Evolutionary conservation across 2,888 invertebrate genomes (phyloP), one percentile per base, ranked within the genome.

Genomic region (Himalopsyche japonica): DNA sequence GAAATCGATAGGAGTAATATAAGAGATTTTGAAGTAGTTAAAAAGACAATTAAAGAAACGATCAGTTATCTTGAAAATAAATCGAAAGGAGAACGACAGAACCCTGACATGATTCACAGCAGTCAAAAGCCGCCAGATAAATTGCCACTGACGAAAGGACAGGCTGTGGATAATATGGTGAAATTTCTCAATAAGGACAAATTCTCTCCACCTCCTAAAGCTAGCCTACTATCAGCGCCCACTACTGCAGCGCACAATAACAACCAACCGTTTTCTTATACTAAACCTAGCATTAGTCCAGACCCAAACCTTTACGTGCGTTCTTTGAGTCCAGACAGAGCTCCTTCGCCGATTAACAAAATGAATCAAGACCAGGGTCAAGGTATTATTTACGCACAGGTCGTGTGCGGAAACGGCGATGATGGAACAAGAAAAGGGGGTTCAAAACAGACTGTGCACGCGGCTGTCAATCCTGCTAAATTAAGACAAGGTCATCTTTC

Each of bases 251-350:
- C 93, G 34, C 93, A 94, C 87, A 95, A 96, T 89, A 93, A 94
- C 87, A 96, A 95, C 89, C 94, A 96, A 89, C 97, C 96, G 43
- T 97, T 97, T 90, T 97, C 97, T 0, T 97, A 97, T 88, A 95
- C 95, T 4, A 92, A 93, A 88, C 94, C 94, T 8, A 93, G 93
- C 88, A 92, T 92, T 3, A 92, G 91, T 88, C 92, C 92, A 24
- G 92, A 92, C 87, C 91, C 91, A 34, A 92, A 92, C 87, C 86
- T 92, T 32, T 92, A 92, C 87, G 88, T 88, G 15, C 90, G 91
- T 86, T 91, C 89, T 84, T 89, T 91, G 47, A 94, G 93, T 89
- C 92, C 92, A 47, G 92, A 92, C 43, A 90, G 91, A 89, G 89
- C 89, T 8, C 90, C 92, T 84, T 89, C 92, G 24, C 92, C 92